Percentiles rank a stretch among this genome's conserved stretches.
Conservation (phyloP, 2,797 vertebrate genomes). For the Rhynchonycteris naso region DNA sequence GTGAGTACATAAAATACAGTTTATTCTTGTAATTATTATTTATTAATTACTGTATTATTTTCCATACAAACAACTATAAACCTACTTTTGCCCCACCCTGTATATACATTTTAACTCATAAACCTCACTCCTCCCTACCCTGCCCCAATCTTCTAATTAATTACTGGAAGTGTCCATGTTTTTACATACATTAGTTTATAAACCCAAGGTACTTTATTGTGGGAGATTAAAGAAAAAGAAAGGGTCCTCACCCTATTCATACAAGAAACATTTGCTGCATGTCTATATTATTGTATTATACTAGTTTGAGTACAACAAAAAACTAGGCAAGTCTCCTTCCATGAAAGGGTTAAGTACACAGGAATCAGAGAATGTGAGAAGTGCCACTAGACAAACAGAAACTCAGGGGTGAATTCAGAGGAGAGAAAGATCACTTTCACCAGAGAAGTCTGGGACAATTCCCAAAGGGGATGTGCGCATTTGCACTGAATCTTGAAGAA, state of each 20-base stretch:
- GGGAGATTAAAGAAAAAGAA: not conserved
- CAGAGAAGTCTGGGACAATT: not conserved
- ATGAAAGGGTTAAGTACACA: not conserved
- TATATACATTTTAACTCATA: not conserved
- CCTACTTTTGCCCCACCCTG: not conserved
- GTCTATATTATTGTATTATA: not conserved
- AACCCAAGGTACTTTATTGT: not conserved
- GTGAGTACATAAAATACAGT: not conserved
- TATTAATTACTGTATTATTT: not conserved
- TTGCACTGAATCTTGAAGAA: not conserved
- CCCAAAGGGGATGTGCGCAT: not conserved
- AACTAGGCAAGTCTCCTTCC: not conserved
- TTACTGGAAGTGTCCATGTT: not conserved
- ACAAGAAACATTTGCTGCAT: not conserved
- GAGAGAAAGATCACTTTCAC: not conserved
- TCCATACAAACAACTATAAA: not conserved
- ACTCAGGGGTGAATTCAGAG: not conserved
- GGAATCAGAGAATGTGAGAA: not conserved
- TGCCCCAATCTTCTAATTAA: not conserved
- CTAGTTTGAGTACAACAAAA: not conserved
- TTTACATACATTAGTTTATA: not conserved
- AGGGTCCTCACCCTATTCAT: not conserved
- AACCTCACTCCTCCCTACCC: not conserved
- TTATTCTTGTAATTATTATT: not conserved
- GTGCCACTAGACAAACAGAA: not conserved